Evolutionary conservation across 2,888 invertebrate species (phyloP).

Genomic region (Tipula helvola): DNA sequence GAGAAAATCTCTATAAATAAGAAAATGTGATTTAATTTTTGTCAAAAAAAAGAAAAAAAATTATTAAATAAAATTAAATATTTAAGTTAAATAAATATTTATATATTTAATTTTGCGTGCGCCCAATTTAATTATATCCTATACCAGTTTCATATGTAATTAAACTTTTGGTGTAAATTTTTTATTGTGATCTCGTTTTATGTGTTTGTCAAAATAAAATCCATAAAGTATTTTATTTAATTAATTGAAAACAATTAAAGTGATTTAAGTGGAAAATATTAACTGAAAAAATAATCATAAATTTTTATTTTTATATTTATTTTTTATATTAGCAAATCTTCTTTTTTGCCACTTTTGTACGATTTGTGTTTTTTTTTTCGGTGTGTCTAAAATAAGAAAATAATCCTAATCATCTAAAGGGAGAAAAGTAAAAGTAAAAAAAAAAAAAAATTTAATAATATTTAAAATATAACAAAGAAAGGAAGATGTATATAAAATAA

Average conservation of each 20-base stretch:
- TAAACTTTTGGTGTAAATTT: neutral
- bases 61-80: neutral
- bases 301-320: neutral
- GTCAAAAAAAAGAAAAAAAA: neutral
- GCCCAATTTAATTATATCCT: neutral
- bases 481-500: no score
- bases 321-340: neutral
- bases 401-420: neutral
- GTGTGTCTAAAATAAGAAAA: neutral
- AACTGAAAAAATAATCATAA: neutral
- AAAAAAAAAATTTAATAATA: neutral
- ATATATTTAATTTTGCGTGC: neutral
- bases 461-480: neutral
- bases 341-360: neutral
- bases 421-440: neutral
- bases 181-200: neutral
- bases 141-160: neutral
- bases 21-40: neutral
- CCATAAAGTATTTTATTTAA: neutral
- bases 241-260: neutral
- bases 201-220: neutral
- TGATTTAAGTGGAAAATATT: neutral
- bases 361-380: neutral
- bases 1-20: neutral
- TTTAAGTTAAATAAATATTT: neutral